Evolutionary conservation across 2,888 invertebrate species (phyloP), one percentile per base, ranked within the genome.

Genomic region (Nomada ferruginata): DNA sequence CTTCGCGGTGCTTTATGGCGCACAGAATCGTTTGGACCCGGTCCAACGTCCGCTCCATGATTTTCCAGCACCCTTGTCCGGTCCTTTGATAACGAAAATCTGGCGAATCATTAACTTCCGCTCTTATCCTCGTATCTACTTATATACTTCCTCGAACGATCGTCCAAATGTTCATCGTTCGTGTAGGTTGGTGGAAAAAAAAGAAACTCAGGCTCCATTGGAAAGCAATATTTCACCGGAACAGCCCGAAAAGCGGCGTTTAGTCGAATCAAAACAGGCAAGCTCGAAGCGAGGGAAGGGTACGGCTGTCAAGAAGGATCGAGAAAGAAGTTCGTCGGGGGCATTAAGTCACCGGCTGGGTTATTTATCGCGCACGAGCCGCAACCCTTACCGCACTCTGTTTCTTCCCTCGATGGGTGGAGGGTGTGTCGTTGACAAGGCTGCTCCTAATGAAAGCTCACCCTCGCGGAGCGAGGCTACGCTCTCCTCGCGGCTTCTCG

Each of bases 361-460:
- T 92, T 91, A 92, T 91, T 91, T 91, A 92, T 92, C 89, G 91
- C 86, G 79, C 82, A 81, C 83, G 87, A 87, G 85, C 83, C 84
- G 87, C 89, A 90, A 90, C 90, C 89, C 90, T 87, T 82, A 87
- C 89, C 87, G 86, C 88, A 89, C 87, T 71, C 60, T 87, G 87
- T 91, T 90, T 91, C 89, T 89, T 82, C 85, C 87, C 88, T 82
- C 77, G 73, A 47, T 47, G 47, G 47, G 47, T 77, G 79, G 79
- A 85, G 88, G 89, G 90, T 90, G 90, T 91, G 91, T 89, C 89
- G 89, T 83, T 90, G 92, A 91, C 91, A 91, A 90, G 90, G 85
- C 87, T 76, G 86, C 83, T 89, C 87, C 91, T 91, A 92, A 91
- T 91, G 92, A 92, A 91, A 91, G 91, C 88, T 91, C 91, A 86